Evolutionary conservation across 2,888 invertebrate genomes (phyloP), one percentile per base, ranked within the genome.

Genomic region (Trissonchulus latispiculum): DNA sequence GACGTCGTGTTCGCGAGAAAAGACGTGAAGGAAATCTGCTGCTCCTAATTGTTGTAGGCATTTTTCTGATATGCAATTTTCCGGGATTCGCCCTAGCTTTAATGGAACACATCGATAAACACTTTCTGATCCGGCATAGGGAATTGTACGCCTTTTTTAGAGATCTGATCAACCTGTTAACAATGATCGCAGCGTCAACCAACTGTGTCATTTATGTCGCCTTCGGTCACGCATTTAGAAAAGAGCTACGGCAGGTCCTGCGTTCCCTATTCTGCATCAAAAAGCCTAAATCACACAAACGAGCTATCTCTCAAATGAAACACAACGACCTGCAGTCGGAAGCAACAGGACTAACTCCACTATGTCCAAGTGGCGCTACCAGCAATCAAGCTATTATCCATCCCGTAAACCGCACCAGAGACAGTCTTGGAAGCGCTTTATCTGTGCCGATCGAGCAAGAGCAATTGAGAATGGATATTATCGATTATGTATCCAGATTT

Each of bases 121-220:
- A 36, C 2, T 35, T 68, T 23, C 36, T 68, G 29, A 32, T 36
- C 15, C 28, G 33, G 18, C 36, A 68, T 33, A n/a, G 8, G 3
- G 69, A 23, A 68, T 32, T 68, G 2, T 68, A 68, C 33, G 69
- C 32, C n/a, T 68, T 32, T 36, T n/a, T n/a, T 8, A 32, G 69
- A 8, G 69, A 68, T 68, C n/a, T 36, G 36, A 68, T 36, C 28
- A 68, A 68, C n/a, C 33, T 68, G n/a, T n/a, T 68, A n/a, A 68
- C 69, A 3, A 68, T 36, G 36, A 32, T 68, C 31, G 36, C 33
- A 36, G 33, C 69, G 23, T 33, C 69, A n/a, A 36, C 69, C 3
- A 68, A 68, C 36, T 68, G 31, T 68, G 36, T 36, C n/a, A 68
- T 68, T 33, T 68, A 68, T n/a, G 33, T 35, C 69, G n/a, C n/a